Conservation (phyloP, 2,113 vertebrate genomes). For the Solenodon paradoxus region DNA sequence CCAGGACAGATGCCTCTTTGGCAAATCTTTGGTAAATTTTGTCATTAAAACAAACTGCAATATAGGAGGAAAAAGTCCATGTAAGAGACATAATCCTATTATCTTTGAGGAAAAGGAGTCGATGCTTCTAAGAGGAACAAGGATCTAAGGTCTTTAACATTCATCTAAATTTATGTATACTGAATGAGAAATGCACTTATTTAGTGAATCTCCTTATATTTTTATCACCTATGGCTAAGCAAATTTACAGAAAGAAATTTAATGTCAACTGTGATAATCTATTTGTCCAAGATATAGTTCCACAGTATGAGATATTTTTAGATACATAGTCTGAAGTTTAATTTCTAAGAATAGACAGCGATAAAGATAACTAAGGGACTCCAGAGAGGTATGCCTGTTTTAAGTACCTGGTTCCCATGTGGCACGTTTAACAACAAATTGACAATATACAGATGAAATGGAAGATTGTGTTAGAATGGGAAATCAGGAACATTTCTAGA, state of each 20-base stretch:
- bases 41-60: neutral
- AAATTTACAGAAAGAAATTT: neutral
- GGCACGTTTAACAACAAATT: neutral
- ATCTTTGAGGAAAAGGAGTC: neutral
- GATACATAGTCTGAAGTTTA: neutral
- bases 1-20: neutral
- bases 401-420: neutral
- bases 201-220: neutral
- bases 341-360: neutral
- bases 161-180: neutral
- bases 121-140: neutral
- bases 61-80: neutral
- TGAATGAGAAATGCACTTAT: neutral
- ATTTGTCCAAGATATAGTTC: neutral
- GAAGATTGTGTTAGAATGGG: neutral
- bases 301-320: neutral
- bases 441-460: neutral
- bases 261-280: neutral
- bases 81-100: neutral
- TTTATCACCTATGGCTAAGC: neutral
- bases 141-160: neutral
- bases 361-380: neutral
- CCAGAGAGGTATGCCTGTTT: neutral
- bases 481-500: neutral
- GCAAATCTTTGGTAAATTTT: neutral